Percentiles rank a stretch among this genome's conserved stretches.
phyloP scores from a whole-genome alignment of 2,113 vertebrate genomes.

The Plestiodon gilberti region DNA sequence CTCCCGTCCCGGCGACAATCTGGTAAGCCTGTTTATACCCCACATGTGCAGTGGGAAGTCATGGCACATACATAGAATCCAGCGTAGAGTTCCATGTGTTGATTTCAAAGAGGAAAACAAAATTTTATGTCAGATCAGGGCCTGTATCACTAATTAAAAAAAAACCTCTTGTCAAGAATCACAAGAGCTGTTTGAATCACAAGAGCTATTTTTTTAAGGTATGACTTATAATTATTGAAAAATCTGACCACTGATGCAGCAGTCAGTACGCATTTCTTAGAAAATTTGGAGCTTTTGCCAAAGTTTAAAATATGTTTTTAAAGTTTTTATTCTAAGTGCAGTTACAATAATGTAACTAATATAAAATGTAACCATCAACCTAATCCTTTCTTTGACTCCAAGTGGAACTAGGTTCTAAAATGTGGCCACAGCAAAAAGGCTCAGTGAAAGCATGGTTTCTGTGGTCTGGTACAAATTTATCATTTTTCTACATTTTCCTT shows the following conservation, averaged over 20 bases:
- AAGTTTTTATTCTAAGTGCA: not conserved
- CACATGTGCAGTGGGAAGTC: not conserved
- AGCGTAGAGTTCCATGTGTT: not conserved
- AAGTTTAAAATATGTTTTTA: not conserved
- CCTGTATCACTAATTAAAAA: not conserved
- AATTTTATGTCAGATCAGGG: not conserved
- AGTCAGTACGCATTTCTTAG: not conserved
- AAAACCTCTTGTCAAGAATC: not conserved
- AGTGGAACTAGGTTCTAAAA: not conserved
- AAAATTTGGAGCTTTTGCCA: not conserved
- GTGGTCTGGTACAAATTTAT: not conserved
- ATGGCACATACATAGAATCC: not conserved
- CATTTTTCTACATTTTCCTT: fast-evolving
- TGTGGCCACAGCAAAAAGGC: not conserved
- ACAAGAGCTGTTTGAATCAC: not conserved
- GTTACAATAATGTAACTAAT: not conserved
- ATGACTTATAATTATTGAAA: not conserved
- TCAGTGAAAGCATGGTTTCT: not conserved
- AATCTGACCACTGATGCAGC: not conserved
- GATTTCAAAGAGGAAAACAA: not conserved
- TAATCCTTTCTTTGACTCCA: not conserved
- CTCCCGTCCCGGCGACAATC: no score
- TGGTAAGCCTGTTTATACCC: no score
- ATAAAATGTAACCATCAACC: not conserved
- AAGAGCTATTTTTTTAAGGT: not conserved